Percentiles rank a stretch among this genome's conserved stretches.
Evolutionary conservation across 2,797 vertebrate genomes (phyloP).

Genomic region (Enteromius argenteus): DNA sequence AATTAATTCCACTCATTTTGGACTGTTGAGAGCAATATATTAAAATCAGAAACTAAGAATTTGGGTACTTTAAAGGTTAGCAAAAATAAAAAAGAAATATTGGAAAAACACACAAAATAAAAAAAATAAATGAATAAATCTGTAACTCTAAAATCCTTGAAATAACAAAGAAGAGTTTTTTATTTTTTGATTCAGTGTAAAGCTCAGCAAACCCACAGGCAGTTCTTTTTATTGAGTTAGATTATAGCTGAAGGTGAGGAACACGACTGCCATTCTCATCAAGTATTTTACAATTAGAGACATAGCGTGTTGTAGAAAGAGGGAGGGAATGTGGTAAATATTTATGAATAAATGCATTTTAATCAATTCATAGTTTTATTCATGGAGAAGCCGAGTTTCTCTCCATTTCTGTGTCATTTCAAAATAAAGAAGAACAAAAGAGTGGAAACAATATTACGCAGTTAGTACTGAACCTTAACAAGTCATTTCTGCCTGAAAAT

Average conservation of each 20-base stretch:
- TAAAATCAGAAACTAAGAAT: conserved; percentile 56
- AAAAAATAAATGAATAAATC: background rate
- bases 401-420: conserved; percentile 8
- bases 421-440: conserved; percentile 10
- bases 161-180: background rate
- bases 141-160: background rate
- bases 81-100: background rate
- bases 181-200: background rate
- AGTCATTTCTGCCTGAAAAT: background rate
- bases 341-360: conserved; percentile 33
- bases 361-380: conserved; percentile 14
- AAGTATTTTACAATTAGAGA: conserved; percentile 23
- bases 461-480: background rate
- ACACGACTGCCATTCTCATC: conserved; percentile 1
- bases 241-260: conserved; percentile 20
- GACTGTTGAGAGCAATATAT: conserved; percentile 40
- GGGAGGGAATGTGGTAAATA: background rate
- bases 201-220: background rate
- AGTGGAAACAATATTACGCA: background rate
- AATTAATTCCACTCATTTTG: conserved; percentile 70
- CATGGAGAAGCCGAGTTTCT: background rate
- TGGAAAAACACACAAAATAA: background rate
- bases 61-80: conserved; percentile 57
- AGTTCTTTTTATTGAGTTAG: conserved; percentile 2
- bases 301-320: background rate